Evolutionary conservation across 2,113 vertebrate species (phyloP).

Genomic region (Sorex araneus): DNA sequence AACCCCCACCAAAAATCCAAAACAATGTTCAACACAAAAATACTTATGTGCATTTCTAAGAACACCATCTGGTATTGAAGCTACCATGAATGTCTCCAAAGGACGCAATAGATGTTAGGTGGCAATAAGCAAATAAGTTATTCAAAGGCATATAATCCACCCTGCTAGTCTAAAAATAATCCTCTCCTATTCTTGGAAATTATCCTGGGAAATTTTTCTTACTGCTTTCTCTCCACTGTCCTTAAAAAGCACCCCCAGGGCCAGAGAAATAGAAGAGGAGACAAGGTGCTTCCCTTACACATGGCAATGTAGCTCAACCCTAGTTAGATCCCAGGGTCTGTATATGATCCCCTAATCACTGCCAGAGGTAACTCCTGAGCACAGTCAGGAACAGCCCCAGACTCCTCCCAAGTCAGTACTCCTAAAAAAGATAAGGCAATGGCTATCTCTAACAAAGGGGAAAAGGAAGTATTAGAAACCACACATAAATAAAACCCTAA

Average conservation of each 20-base stretch:
- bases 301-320: no score
- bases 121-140: conserved; percentile 53
- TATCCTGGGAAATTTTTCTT: conserved; percentile 44
- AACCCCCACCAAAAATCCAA: conserved; percentile 29
- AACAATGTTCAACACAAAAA: conserved; percentile 44
- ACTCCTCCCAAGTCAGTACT: no score
- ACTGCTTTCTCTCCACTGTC: conserved; percentile 4
- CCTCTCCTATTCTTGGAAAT: conserved; percentile 14
- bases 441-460: conserved; percentile 48
- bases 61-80: conserved; percentile 63
- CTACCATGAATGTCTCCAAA: conserved; percentile 53
- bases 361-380: no score
- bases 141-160: conserved; percentile 44
- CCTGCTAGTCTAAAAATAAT: conserved; percentile 22
- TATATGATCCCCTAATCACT: no score
- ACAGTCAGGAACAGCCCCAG: no score
- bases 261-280: no score
- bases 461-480: conserved; percentile 53
- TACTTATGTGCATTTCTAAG: conserved; percentile 43
- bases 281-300: no score
- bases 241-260: neutral
- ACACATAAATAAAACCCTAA: neutral
- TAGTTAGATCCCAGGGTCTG: no score
- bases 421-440: conserved; percentile 21
- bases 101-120: conserved; percentile 46